These are phyloP conservation scores for Globia sparganii DNA, from an alignment of 2,888 invertebrate species.

Conservation along the genomic window DNA sequence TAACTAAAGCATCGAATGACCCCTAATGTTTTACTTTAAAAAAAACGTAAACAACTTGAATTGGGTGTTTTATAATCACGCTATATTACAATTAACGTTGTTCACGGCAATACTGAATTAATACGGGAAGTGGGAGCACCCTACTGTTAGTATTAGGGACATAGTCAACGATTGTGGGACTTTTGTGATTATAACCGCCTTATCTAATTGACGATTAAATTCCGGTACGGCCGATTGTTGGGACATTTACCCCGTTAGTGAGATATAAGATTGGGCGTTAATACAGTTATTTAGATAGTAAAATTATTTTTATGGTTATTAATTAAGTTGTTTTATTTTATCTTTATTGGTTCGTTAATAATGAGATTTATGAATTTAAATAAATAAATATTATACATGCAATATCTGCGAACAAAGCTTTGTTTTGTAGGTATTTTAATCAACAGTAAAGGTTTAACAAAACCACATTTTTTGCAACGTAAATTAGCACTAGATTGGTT, in stretches of 20 bases:
- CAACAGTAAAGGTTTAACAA: neutral
- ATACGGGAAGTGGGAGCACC: conserved; percentile 76
- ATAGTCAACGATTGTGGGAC: conserved; percentile 47
- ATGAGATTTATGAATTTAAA: neutral
- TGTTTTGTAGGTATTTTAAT: too few species aligned
- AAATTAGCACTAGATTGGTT: too few species aligned
- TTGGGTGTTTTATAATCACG: conserved; percentile 82
- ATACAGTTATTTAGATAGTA: conserved; percentile 27
- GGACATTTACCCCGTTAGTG: conserved; percentile 55
- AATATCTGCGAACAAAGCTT: neutral
- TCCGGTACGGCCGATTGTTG: conserved; percentile 51
- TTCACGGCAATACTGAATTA: conserved; percentile 77
- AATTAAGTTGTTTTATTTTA: neutral
- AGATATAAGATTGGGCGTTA: conserved; percentile 45
- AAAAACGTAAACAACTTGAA: conserved; percentile 74
- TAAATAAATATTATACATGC: neutral
- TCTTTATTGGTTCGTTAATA: neutral
- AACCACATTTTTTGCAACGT: neutral
- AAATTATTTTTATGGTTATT: conserved; percentile 20
- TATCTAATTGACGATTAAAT: conserved; percentile 68
- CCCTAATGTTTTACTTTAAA: conserved; percentile 69
- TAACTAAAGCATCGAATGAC: conserved; percentile 67
- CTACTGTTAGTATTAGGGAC: conserved; percentile 57
- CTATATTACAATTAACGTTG: conserved; percentile 82
- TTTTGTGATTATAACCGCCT: conserved; percentile 57